Evolutionary conservation across 2,797 vertebrate species (phyloP), one percentile per base, ranked within the genome.

Genomic region (Acipenser ruthenus): DNA sequence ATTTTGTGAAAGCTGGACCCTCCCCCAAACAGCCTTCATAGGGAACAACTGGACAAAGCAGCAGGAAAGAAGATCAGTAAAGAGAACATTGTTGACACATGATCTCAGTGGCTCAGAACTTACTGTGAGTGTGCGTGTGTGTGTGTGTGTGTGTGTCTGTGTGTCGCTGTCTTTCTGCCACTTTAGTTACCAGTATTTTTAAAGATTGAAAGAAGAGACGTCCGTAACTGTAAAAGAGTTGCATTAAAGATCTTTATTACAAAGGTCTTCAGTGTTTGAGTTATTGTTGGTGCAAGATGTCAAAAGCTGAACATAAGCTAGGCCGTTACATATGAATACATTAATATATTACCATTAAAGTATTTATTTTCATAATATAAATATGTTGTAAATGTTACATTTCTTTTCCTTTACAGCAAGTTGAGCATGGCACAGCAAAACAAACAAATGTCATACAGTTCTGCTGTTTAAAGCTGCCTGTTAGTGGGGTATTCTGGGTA

Each of bases 1-100:
- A 68, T 87, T 91, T 90, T 88, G 84, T 76, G 79, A 75, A 81
- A 88, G 73, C 77, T 80, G 84, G 85, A 82, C 78, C 73, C 70
- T 70, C 62, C 77, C 75, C 77, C 72, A 69, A 52, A n/a, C 65
- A 70, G 49, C 64, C 64, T 78, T 73, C 71, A 73, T 68, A 55
- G 75, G 73, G 72, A 91, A 87, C 85, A 91, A 81, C 82, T 84
- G 83, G 67, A 78, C 81, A 70, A 73, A 68, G 65, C 71, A 73
- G 73, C 69, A 67, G 18, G n/a, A 72, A 74, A 77, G 71, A 69
- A 74, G 67, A 70, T 69, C 66, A 72, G 67, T 23, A 2, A 66
- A 71, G 72, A 69, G 60, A 61, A 69, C 67, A 68, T 64, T 62
- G 68, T 68, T 72, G 71, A 83, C 82, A 73, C 74, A 75, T 76